Base-by-base conservation (phyloP, 2,888 invertebrate species). In the Orchesellides sinensis region DNA sequence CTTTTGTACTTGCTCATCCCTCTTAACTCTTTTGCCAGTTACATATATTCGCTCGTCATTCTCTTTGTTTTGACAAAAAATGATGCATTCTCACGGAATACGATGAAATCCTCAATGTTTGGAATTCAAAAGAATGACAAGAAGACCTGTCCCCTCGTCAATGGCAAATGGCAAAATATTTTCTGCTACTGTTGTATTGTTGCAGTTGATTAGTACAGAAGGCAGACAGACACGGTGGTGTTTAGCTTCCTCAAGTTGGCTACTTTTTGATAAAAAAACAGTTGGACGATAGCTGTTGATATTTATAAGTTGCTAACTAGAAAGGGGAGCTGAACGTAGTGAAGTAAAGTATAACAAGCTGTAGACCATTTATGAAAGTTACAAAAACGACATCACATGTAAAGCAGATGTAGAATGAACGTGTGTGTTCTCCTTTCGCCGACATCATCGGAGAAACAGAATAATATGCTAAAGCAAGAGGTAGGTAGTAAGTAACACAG, bases 1-100 rank as follows among this genome's bases (percentile, higher is more conserved):
- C 27, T 56, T 45, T 45, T 68, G 40, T 75, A 19, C 35, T 52
- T 49, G 12, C 27, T 61, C n/a, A 10, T 23, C 54, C 25, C 66
- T 65, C 56, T 68, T 29, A 2, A 21, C 23, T 68, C 66, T 14
- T n/a, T 29, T 29, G 32, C 68, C 68, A 49, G 10, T 5, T 32
- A 32, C 10, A 32, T 32, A 32, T 40, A 8, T 40, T 14, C n/a
- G 40, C 40, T 14, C 40, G 40, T 40, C 77, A 23, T 65, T 54
- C 17, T 35, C 72, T 79, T 79, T 79, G 79, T 79, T 79, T 72
- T 65, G 63, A 70, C 79, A 61, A 63, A 59, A 73, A 80, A 80
- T 45, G 80, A 73, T 66, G 65, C 80, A 66, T 80, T 80, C 80
- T 73, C 80, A 80, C 80, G 73, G 73, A 56, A 66, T 65, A 56